Conservation (phyloP, 2,888 invertebrate genomes). For the Amiota mariae region DNA sequence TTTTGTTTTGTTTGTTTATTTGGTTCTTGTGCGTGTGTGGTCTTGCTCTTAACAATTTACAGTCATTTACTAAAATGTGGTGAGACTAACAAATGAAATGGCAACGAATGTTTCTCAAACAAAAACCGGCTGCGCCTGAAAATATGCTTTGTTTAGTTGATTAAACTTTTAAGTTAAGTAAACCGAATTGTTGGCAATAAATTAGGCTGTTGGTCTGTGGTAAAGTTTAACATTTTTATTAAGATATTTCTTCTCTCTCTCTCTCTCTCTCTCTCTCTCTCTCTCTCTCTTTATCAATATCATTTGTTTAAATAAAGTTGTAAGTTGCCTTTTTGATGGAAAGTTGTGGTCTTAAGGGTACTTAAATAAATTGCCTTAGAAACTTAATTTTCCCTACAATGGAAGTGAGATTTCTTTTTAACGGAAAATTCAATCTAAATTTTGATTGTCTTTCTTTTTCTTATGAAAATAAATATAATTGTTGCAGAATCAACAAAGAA, state of each 20-base stretch:
- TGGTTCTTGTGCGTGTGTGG: constrained; percentile 55
- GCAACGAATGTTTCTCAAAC: neutral
- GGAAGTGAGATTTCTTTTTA: neutral
- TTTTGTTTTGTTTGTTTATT: neutral
- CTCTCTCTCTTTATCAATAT: neutral
- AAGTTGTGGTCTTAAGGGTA: neutral
- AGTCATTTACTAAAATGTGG: constrained; percentile 10
- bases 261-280: too few relatives aligned
- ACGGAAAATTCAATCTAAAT: neutral
- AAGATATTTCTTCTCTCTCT: neutral
- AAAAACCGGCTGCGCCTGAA: neutral
- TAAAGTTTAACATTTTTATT: neutral
- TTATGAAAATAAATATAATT: neutral
- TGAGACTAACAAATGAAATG: neutral
- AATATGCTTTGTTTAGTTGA: constrained; percentile 2
- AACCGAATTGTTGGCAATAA: constrained; percentile 20
- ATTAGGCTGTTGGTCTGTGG: neutral
- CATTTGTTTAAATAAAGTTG: constrained; percentile 6
- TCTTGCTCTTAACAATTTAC: constrained; percentile 45
- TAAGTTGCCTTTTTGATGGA: constrained; percentile 1
- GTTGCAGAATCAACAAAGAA: neutral
- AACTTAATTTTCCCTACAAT: too few relatives aligned
- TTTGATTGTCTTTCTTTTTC: neutral
- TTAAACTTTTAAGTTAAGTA: constrained; percentile 12
- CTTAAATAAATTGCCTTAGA: neutral